Conservation (phyloP, 1,140 invertebrate species). For the Orchesella cincta region DNA sequence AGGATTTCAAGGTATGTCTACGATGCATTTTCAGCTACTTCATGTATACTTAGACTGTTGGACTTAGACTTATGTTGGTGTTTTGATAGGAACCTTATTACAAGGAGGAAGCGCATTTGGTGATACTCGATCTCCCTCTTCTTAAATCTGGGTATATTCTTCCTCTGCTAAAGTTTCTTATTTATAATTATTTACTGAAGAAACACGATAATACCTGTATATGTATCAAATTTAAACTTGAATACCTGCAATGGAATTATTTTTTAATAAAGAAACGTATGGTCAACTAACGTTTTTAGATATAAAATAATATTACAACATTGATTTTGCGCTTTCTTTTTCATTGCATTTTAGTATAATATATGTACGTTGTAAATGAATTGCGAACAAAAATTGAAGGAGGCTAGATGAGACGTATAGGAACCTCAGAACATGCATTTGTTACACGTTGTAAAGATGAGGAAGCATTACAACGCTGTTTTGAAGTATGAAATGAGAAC, state of each 20-base stretch:
- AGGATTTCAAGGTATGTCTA: slow-evolving; percentile 42
- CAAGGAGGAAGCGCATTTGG: neutral
- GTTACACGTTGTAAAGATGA: too few relatives aligned
- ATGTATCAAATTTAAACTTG: neutral
- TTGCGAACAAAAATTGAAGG: too few relatives aligned
- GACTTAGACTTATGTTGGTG: neutral
- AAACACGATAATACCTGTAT: neutral
- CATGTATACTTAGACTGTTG: neutral
- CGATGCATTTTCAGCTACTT: neutral
- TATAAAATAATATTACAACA: too few relatives aligned
- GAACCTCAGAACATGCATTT: too few relatives aligned
- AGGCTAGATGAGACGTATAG: too few relatives aligned
- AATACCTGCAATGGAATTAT: neutral
- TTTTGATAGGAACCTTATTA: neutral
- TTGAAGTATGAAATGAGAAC: too few relatives aligned
- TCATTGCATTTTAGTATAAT: too few relatives aligned
- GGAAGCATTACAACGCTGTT: too few relatives aligned
- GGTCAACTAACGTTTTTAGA: neutral
- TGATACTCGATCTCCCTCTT: slow-evolving; percentile 18
- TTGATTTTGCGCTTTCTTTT: too few relatives aligned
- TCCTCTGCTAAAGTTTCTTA: too few relatives aligned
- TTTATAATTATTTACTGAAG: neutral
- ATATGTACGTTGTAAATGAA: too few relatives aligned
- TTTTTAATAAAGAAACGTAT: neutral
- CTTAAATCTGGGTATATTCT: too few relatives aligned